Evolutionary conservation across 2,797 vertebrate genomes (phyloP).

Genomic region (Xenentodon cancila): DNA sequence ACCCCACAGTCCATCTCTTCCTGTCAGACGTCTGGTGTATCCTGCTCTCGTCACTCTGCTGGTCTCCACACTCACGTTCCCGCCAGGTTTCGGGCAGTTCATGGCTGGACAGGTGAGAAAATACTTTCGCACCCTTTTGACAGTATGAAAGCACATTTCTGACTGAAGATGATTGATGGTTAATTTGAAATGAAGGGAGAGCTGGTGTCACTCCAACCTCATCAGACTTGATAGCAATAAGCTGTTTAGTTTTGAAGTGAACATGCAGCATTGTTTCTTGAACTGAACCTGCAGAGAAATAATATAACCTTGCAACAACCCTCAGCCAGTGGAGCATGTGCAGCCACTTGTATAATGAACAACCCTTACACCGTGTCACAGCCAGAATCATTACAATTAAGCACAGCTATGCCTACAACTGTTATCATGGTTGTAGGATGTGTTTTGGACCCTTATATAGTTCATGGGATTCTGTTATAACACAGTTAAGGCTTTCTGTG

Average conservation of each 20-base stretch:
- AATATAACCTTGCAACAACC: too few relatives aligned
- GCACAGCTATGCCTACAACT: too few relatives aligned
- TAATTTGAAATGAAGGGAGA: conserved; percentile 39
- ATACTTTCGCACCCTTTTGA: conserved; percentile 42
- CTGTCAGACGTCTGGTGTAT: conserved; percentile 92
- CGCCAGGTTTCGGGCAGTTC: conserved; percentile 96
- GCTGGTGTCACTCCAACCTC: conserved; percentile 8
- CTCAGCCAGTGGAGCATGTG: too few relatives aligned
- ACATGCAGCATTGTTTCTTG: too few relatives aligned
- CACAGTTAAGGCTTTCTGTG: too few relatives aligned
- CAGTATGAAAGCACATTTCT: conserved; percentile 22
- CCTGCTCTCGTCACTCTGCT: conserved; percentile 95
- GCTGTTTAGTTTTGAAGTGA: background rate
- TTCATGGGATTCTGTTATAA: too few relatives aligned
- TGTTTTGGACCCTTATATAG: too few relatives aligned
- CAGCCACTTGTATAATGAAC: too few relatives aligned
- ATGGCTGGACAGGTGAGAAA: conserved; percentile 96
- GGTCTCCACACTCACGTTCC: conserved; percentile 94
- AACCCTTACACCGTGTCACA: too few relatives aligned
- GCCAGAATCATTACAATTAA: too few relatives aligned
- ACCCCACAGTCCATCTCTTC: conserved; percentile 74
- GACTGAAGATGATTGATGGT: conserved; percentile 46
- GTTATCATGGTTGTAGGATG: too few relatives aligned
- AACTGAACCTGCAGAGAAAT: too few relatives aligned
- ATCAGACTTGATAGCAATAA: background rate